These are phyloP conservation scores for Choreutis nemorana DNA, from an alignment of 2,888 invertebrate species.

Conservation along the genomic window DNA sequence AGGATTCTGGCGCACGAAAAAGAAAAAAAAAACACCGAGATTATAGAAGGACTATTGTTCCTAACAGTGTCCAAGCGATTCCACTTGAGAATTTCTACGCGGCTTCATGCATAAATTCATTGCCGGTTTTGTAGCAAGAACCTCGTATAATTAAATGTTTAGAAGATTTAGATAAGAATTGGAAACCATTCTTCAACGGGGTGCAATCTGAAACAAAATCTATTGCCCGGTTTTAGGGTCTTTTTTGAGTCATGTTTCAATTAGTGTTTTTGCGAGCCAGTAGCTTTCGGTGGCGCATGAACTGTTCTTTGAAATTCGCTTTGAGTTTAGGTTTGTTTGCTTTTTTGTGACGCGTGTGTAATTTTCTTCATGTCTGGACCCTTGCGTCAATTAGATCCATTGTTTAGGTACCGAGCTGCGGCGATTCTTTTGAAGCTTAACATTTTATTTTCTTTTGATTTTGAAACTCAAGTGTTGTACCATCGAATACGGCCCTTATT, in stretches of 20 bases:
- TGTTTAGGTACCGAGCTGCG: too few species aligned
- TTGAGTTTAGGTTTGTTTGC: constrained; percentile 22
- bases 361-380: constrained; percentile 20
- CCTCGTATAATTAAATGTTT: constrained; percentile 50
- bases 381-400: constrained; percentile 8
- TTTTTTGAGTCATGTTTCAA: constrained; percentile 19
- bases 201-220: constrained; percentile 18
- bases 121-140: constrained; percentile 42
- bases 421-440: too few species aligned
- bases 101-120: constrained; percentile 63
- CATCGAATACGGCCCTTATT: too few species aligned
- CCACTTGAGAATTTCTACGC: constrained; percentile 35
- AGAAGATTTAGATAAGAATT: constrained; percentile 33
- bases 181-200: constrained; percentile 2
- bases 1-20: constrained; percentile 34
- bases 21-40: constrained; percentile 35
- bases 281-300: constrained; percentile 31
- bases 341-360: constrained; percentile 24
- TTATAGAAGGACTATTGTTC: constrained; percentile 64
- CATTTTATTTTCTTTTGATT: too few species aligned
- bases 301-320: constrained; percentile 37
- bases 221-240: constrained; percentile 21
- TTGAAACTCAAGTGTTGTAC: too few species aligned
- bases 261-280: constrained; percentile 32
- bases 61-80: constrained; percentile 31